phyloP scores from a whole-genome alignment of 2,888 invertebrate genomes.

The Merodon equestris region DNA sequence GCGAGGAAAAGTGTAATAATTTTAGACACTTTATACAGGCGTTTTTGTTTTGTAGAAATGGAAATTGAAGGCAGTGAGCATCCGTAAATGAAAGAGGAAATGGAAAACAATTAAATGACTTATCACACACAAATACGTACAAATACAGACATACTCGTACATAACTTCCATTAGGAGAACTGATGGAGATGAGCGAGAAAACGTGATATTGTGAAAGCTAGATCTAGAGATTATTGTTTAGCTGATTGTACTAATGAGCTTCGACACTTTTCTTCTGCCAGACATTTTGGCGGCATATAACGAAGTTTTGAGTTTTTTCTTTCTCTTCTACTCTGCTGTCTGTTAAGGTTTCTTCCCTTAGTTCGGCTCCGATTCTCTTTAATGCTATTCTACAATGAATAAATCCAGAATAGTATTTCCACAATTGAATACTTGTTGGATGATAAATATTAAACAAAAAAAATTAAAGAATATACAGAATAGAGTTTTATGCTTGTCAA shows the following conservation, averaged over 20 bases:
- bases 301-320: slow-evolving; percentile 29
- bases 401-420: too few relatives aligned
- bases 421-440: too few relatives aligned
- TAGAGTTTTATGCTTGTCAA: too few relatives aligned
- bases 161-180: slow-evolving; percentile 38
- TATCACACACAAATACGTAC: slow-evolving; percentile 19
- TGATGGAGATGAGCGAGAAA: slow-evolving; percentile 20
- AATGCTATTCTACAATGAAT: too few relatives aligned
- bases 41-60: slow-evolving; percentile 40
- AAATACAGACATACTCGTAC: slow-evolving; percentile 32
- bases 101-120: slow-evolving; percentile 62
- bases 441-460: too few relatives aligned
- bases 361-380: too few relatives aligned
- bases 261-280: slow-evolving; percentile 55
- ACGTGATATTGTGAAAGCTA: slow-evolving; percentile 36
- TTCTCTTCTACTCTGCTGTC: slow-evolving; percentile 17
- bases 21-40: slow-evolving; percentile 61
- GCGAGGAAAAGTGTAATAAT: slow-evolving; percentile 48
- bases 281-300: slow-evolving; percentile 59
- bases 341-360: too few relatives aligned
- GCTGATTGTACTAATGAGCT: slow-evolving; percentile 65
- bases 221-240: slow-evolving; percentile 65
- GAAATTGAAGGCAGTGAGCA: slow-evolving; percentile 31
- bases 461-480: too few relatives aligned
- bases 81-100: slow-evolving; percentile 14